A percentile compares a stretch with the other conserved stretches of the same genome.
Conservation (phyloP, 2,797 vertebrate species). For the Pantherophis alleghaniensis region DNA sequence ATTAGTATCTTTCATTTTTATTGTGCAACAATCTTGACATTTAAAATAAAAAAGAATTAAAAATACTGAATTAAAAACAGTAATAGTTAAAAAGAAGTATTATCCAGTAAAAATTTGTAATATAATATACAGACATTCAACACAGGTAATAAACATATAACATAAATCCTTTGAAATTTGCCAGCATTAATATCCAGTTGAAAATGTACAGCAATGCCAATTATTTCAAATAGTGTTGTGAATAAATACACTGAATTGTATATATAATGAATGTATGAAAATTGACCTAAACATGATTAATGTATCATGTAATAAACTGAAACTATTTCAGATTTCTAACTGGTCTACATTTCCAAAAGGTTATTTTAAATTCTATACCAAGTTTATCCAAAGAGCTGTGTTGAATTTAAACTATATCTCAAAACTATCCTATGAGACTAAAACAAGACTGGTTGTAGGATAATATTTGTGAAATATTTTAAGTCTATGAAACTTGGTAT, state of each 20-base stretch:
- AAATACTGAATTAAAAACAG: neutral
- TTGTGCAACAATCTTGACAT: neutral
- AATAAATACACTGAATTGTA: neutral
- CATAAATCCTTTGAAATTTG: neutral
- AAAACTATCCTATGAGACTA: neutral
- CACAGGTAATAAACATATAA: neutral
- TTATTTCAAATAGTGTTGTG: neutral
- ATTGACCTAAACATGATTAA: neutral
- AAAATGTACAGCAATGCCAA: neutral
- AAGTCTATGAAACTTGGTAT: neutral
- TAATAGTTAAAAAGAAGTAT: neutral
- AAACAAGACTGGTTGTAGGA: neutral
- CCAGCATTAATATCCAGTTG: neutral
- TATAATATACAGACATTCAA: neutral
- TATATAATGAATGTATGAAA: neutral
- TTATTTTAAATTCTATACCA: neutral
- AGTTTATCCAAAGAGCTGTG: neutral
- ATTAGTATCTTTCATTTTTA: neutral
- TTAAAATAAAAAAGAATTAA: neutral
- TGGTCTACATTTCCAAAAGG: too few relatives aligned
- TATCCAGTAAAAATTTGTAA: neutral
- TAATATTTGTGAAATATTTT: neutral
- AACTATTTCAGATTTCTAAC: too few relatives aligned
- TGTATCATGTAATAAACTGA: neutral
- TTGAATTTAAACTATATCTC: neutral